Conservation (phyloP, 2,797 vertebrate genomes). For the Fratercula arctica region DNA sequence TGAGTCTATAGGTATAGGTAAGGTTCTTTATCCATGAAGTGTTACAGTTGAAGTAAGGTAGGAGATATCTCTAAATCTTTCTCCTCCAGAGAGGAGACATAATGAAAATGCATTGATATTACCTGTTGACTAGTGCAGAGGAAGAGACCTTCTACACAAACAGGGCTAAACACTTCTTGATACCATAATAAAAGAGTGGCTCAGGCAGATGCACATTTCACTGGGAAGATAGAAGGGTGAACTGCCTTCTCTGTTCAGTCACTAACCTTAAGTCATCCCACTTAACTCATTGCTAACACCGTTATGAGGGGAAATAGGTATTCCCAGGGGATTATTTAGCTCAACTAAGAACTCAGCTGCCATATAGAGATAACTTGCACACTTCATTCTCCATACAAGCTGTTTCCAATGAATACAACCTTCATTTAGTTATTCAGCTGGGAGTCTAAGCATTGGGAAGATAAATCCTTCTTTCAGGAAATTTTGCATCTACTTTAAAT, state of each 20-base stretch:
- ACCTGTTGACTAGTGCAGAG: neutral
- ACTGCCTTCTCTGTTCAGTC: neutral
- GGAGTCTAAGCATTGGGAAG: fast-evolving
- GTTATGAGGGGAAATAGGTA: neutral
- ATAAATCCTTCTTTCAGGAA: neutral
- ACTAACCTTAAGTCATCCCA: fast-evolving
- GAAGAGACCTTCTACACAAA: neutral
- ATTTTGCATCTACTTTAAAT: neutral
- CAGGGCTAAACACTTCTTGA: neutral
- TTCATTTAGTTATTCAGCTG: neutral
- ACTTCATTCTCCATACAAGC: neutral
- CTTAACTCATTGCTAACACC: neutral
- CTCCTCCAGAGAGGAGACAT: neutral
- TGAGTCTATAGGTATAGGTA: neutral
- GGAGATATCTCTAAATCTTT: neutral
- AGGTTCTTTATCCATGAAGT: neutral
- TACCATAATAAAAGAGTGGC: neutral
- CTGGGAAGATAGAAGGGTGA: neutral
- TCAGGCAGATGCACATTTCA: neutral
- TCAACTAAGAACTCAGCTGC: neutral
- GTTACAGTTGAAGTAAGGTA: neutral
- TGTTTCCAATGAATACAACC: neutral
- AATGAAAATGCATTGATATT: neutral
- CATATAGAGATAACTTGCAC: neutral
- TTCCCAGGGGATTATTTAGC: neutral